A percentile compares a stretch with the other conserved stretches of the same genome.
These are phyloP conservation scores for Acanthornis magna DNA, from an alignment of 2,797 vertebrate species.

Conservation along the genomic window DNA sequence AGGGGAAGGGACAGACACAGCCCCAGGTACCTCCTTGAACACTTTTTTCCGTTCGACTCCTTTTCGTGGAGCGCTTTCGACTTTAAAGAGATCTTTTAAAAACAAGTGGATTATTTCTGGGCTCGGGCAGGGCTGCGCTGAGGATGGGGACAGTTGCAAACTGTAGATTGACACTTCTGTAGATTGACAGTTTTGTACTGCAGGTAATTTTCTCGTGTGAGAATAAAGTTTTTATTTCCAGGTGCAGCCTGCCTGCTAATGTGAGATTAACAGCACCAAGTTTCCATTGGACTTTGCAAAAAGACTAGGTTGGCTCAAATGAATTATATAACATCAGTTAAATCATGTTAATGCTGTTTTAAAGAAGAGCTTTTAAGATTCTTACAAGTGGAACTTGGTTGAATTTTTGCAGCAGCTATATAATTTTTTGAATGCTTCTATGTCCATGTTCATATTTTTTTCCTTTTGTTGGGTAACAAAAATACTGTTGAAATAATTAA, in stretches of 20 bases:
- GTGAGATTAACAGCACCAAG: background rate
- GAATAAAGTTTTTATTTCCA: background rate
- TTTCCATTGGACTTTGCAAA: background rate
- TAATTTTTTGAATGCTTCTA: background rate
- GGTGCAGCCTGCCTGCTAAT: background rate
- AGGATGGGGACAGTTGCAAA: background rate
- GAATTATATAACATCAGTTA: background rate
- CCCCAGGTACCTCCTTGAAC: background rate
- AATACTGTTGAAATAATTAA: slow-evolving; percentile 2
- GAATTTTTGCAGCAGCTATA: background rate
- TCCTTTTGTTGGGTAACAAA: background rate
- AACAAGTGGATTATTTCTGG: background rate
- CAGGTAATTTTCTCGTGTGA: background rate
- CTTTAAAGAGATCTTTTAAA: background rate
- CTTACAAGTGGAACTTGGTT: background rate
- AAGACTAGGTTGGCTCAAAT: background rate
- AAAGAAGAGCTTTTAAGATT: background rate
- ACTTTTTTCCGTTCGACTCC: fast-evolving
- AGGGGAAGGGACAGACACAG: fast-evolving
- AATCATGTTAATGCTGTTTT: background rate
- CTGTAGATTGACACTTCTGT: background rate
- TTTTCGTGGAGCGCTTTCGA: fast-evolving
- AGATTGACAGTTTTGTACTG: background rate
- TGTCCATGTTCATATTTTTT: background rate
- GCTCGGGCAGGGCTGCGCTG: background rate